Percentiles rank a stretch among this genome's conserved stretches.
Evolutionary conservation across 2,888 invertebrate species (phyloP).

Genomic region (Habrosyne pyritoides): DNA sequence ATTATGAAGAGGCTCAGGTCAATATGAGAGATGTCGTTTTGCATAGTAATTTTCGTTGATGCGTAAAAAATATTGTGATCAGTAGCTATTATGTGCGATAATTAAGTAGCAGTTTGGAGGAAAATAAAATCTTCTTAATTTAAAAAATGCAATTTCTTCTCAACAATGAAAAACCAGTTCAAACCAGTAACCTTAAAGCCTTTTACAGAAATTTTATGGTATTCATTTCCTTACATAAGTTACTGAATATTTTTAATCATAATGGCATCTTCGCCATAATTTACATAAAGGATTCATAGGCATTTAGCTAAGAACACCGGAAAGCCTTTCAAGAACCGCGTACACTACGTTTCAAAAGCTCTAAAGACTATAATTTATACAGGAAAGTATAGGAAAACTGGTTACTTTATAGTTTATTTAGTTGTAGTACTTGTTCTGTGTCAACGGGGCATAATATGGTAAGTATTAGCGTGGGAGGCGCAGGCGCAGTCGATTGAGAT

Average conservation of each 20-base stretch:
- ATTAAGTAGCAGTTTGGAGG: neutral
- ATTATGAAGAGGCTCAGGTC: conserved; percentile 28
- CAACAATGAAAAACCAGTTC: neutral
- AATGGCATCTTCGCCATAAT: too few relatives aligned
- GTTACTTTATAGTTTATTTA: conserved; percentile 10
- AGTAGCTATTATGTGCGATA: conserved; percentile 1
- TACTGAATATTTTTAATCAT: too few relatives aligned
- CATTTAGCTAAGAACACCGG: too few relatives aligned
- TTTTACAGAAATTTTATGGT: too few relatives aligned
- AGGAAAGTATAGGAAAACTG: conserved; percentile 11
- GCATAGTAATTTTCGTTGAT: neutral
- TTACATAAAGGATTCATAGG: too few relatives aligned
- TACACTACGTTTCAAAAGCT: neutral
- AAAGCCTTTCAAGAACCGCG: neutral
- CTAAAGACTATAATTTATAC: neutral
- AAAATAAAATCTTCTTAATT: neutral
- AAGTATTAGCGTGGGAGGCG: conserved; percentile 20
- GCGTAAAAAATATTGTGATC: neutral
- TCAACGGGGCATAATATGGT: conserved; percentile 25
- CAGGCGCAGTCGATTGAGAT: conserved; percentile 17
- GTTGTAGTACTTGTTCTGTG: conserved; percentile 20
- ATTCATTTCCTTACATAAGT: too few relatives aligned
- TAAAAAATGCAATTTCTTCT: neutral
- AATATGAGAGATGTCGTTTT: conserved; percentile 9
- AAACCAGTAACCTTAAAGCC: too few relatives aligned